Percentiles rank a stretch among this genome's conserved stretches.
These are phyloP conservation scores for Amblyjoppa proteus DNA, from an alignment of 2,888 invertebrate species.

Conservation along the genomic window DNA sequence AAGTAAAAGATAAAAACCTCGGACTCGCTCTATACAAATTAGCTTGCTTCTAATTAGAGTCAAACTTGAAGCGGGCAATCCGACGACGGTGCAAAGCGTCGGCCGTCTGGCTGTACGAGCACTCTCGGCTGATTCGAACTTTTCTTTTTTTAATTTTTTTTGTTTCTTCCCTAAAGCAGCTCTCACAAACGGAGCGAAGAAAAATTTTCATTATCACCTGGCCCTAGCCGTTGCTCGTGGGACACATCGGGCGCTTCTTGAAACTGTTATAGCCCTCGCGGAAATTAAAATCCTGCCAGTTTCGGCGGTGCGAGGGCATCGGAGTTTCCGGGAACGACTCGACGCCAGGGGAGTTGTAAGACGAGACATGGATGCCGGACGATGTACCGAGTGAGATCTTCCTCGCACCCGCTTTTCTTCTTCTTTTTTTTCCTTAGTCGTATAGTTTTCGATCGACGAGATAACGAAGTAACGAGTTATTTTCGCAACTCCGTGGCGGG, in stretches of 20 bases:
- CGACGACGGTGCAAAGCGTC: constrained; percentile 49
- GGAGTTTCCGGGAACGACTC: constrained; percentile 3
- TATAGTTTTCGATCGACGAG: not conserved
- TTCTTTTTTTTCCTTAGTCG: not conserved
- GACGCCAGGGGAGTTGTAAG: constrained; percentile 3
- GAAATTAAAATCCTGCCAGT: constrained; percentile 61
- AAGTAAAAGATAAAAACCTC: constrained; percentile 61
- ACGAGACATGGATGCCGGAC: not conserved
- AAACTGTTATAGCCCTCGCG: constrained; percentile 48
- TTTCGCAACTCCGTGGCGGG: not conserved
- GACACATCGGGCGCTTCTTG: constrained; percentile 52
- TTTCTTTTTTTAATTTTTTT: constrained; percentile 15
- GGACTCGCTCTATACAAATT: constrained; percentile 74
- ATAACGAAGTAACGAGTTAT: not conserved
- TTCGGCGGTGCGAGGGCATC: constrained; percentile 6
- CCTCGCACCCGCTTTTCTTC: not conserved
- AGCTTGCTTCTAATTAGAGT: constrained; percentile 76
- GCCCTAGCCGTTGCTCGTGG: constrained; percentile 57
- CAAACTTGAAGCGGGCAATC: constrained; percentile 73
- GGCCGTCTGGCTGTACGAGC: constrained; percentile 67
- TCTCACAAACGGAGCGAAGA: constrained; percentile 10
- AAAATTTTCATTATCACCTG: constrained; percentile 57
- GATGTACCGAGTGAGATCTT: constrained; percentile 7
- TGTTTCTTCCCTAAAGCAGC: not conserved
- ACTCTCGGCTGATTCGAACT: constrained; percentile 57